phyloP scores from a whole-genome alignment of 2,888 invertebrate species.

The Troglohyphantes excavatus region DNA sequence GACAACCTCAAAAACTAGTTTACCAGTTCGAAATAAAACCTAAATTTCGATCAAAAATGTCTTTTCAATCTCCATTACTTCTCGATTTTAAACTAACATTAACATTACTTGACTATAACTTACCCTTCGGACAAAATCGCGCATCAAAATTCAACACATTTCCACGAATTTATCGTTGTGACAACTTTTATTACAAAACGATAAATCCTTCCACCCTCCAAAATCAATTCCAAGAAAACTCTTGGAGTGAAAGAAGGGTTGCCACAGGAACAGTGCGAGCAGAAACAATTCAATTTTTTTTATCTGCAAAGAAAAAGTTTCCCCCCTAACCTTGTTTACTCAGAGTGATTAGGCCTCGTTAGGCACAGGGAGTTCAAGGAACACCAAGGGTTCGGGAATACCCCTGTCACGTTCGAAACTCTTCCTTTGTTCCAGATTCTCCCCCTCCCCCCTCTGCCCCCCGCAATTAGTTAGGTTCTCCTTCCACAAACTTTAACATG shows the following conservation, averaged over 20 bases:
- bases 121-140: background rate
- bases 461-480: conserved; percentile 47
- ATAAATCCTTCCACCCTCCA: background rate
- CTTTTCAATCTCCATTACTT: too few relatives aligned
- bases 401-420: conserved; percentile 58
- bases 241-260: conserved; percentile 49
- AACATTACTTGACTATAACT: background rate
- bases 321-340: conserved; percentile 70
- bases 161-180: background rate
- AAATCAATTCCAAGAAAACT: conserved; percentile 1
- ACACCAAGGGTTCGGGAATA: conserved; percentile 8
- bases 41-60: too few relatives aligned
- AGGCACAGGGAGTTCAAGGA: conserved; percentile 30
- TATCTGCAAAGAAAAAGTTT: conserved; percentile 57
- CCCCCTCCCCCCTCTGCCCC: conserved; percentile 31
- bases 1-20: too few relatives aligned
- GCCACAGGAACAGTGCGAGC: conserved; percentile 43
- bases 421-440: conserved; percentile 60
- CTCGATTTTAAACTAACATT: too few relatives aligned
- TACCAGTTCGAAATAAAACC: too few relatives aligned
- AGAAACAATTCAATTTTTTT: conserved; percentile 69
- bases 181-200: background rate
- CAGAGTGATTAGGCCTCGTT: conserved; percentile 76
- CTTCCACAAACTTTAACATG: conserved; percentile 20
- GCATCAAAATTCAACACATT: background rate